Conservation (phyloP, 2,113 vertebrate genomes). For the Hirundichthys speculiger region DNA sequence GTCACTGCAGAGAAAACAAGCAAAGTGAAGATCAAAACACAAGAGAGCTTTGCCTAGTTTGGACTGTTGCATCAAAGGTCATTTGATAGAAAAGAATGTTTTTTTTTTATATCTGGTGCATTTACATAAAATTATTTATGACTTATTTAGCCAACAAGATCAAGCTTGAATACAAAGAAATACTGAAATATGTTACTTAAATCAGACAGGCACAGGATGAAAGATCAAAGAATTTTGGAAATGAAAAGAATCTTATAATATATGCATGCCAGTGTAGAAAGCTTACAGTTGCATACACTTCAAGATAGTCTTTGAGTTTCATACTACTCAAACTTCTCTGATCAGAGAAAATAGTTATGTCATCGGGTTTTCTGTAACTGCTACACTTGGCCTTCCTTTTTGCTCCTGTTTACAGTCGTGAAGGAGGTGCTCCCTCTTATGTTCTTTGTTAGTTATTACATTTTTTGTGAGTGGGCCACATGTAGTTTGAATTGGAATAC, state of each 20-base stretch:
- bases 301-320: no score
- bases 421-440: conserved; percentile 17
- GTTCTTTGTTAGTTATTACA: conserved; percentile 24
- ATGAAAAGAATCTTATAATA: no score
- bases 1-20: conserved; percentile 57
- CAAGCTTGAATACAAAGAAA: no score
- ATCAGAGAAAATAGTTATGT: neutral
- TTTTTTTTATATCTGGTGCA: conserved; percentile 12
- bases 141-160: no score
- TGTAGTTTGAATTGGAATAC: neutral
- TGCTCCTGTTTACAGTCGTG: neutral
- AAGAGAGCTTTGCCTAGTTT: conserved; percentile 26
- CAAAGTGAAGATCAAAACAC: conserved; percentile 38
- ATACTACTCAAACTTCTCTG: neutral
- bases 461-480: neutral
- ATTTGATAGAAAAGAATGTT: neutral
- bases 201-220: no score
- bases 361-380: neutral
- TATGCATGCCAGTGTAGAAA: neutral
- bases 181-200: no score
- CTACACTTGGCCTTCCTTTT: no score
- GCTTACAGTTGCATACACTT: no score
- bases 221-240: no score
- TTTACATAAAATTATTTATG: neutral
- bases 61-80: conserved; percentile 3